phyloP scores from a whole-genome alignment of 2,797 vertebrate genomes.

The Alcedo quadribrachys region DNA sequence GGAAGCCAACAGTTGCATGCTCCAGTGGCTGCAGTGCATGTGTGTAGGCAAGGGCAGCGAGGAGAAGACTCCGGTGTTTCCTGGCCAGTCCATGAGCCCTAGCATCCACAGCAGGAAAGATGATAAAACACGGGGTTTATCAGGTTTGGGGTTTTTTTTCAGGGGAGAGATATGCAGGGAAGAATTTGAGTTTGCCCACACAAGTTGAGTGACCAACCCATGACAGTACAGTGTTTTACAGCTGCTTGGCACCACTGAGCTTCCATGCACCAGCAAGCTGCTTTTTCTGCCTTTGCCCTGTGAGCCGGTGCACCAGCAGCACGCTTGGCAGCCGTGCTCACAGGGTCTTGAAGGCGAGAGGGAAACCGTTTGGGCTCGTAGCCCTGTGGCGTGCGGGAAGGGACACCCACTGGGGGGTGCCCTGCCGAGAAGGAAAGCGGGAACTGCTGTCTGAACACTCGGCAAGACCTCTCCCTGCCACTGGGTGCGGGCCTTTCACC shows the following conservation, averaged over 20 bases:
- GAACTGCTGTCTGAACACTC: not conserved
- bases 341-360: not conserved
- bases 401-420: rapidly evolving
- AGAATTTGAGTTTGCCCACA: not conserved
- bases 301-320: rapidly evolving
- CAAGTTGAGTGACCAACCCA: not conserved
- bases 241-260: not conserved
- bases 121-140: not conserved
- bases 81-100: rapidly evolving
- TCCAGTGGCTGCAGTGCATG: not conserved
- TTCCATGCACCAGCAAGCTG: not conserved
- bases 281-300: not conserved
- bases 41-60: not conserved
- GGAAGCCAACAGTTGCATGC: rapidly evolving
- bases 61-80: not conserved
- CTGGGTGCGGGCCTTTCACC: not conserved
- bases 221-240: not conserved
- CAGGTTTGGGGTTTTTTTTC: not conserved
- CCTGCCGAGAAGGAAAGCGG: not conserved
- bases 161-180: not conserved
- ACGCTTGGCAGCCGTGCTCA: rapidly evolving
- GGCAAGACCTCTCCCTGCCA: not conserved
- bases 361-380: not conserved
- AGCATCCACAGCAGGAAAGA: not conserved
- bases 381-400: rapidly evolving